These are phyloP conservation scores for Micropoecilia bifurca DNA, from an alignment of 2,797 vertebrate genomes.

Conservation along the genomic window DNA sequence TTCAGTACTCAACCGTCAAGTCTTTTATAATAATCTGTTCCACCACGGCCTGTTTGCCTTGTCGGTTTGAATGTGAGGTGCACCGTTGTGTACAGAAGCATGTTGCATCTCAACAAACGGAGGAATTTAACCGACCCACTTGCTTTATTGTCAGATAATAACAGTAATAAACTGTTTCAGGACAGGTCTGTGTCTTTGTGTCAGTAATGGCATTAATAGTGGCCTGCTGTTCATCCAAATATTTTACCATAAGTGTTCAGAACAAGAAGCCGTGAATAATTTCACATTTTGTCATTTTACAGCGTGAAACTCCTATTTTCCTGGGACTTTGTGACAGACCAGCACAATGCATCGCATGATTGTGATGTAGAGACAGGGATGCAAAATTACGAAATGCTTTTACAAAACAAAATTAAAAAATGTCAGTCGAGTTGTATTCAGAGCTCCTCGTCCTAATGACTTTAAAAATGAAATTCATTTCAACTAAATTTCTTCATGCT, in stretches of 20 bases:
- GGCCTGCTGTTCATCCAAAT: not conserved
- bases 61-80: constrained; percentile 46
- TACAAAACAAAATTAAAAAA: not conserved
- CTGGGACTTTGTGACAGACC: not conserved
- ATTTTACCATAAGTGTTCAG: not conserved
- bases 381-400: not conserved
- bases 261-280: not conserved
- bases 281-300: not conserved
- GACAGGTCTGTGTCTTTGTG: constrained; percentile 59
- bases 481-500: not conserved
- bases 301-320: not conserved
- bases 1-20: constrained; percentile 21
- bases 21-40: constrained; percentile 28
- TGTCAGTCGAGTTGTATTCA: not conserved
- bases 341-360: not conserved
- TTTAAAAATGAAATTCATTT: not conserved
- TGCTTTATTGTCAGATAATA: constrained; percentile 59
- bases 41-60: constrained; percentile 40
- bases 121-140: constrained; percentile 60
- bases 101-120: constrained; percentile 42
- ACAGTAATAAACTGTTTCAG: constrained; percentile 52
- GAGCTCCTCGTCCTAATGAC: not conserved
- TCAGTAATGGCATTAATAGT: constrained; percentile 21
- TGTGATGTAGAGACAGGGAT: not conserved
- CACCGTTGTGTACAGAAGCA: constrained; percentile 39